phyloP scores from a whole-genome alignment of 2,113 vertebrate species.

The Limnothrissa miodon region DNA sequence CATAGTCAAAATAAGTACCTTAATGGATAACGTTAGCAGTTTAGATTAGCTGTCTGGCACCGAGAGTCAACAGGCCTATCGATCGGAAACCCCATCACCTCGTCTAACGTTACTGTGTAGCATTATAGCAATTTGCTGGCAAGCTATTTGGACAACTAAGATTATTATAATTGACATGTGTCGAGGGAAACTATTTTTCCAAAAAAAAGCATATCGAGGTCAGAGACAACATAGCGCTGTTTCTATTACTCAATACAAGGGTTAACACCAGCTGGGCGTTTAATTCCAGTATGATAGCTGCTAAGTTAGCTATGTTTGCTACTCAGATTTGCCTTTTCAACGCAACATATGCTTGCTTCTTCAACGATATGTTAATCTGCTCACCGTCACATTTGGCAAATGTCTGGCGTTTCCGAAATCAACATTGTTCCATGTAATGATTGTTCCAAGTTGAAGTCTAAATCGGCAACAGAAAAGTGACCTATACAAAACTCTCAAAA shows the following conservation, averaged over 20 bases:
- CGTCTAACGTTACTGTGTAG: neutral
- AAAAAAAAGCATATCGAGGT: neutral
- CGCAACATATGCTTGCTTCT: slow-evolving; percentile 1
- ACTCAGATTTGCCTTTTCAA: neutral
- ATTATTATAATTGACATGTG: neutral
- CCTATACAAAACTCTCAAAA: neutral
- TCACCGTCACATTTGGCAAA: slow-evolving; percentile 57
- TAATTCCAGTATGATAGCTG: neutral
- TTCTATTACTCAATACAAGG: neutral
- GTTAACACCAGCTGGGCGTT: neutral
- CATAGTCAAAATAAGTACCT: neutral
- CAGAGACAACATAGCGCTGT: neutral
- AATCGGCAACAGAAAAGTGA: neutral
- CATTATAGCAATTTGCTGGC: neutral
- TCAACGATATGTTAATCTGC: neutral
- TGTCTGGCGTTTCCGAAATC: slow-evolving; percentile 12
- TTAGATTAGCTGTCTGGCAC: neutral
- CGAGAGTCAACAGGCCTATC: neutral
- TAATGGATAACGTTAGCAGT: neutral
- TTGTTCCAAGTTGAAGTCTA: neutral
- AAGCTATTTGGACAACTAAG: neutral
- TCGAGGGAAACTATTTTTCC: neutral
- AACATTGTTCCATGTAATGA: slow-evolving; percentile 5
- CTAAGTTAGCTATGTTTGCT: neutral
- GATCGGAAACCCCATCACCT: neutral